Base-by-base conservation (phyloP, 2,113 vertebrate species). In the Blennius ocellaris region DNA sequence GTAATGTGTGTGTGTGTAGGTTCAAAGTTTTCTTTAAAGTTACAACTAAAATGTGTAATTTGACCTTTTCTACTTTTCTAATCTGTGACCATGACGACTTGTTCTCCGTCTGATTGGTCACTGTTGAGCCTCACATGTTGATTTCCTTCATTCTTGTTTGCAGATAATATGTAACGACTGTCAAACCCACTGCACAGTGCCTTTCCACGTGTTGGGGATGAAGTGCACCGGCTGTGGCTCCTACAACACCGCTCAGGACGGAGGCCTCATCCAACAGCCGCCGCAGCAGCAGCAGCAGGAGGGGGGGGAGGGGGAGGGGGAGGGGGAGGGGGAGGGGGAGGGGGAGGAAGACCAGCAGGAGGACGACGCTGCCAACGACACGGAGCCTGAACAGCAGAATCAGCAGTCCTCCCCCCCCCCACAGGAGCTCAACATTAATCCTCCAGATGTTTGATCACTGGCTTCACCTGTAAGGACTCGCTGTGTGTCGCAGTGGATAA, bases 131-230 rank as follows among this genome's bases (percentile, higher is more conserved):
- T 30, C 21, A 30, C 21, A 30, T 30, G 21, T 30, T 30, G 21
- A 30, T 2, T 30, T 30, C 4, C 21, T 30, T 30, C 4, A 30
- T 30, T 30, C 21, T 30, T 30, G 2, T 30, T 30, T 54, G 5
- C 53, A 99, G 97, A 96, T 99, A 84, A 94, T 98, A 8, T 99
- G 97, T 88, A 97, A 97, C 4, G 97, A 99, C 91, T 99, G 97
- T 88, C 96, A 92, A 47, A 59, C 93, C 53, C 95, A 94, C 60
- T 96, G 96, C 69, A 96, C 86, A 0, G 97, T 95, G 58, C 92
- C 94, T 51, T 99, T 97, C 85, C 97, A 99, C 45, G 95, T 99
- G 14, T 73, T 99, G 83, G 97, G 97, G 66, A 95, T 98, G 95
- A 99, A 99, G 83, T 99, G 97, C 90, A 91, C 84, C 14, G 75